Evolutionary conservation across 2,888 invertebrate species (phyloP).

Genomic region (Cheilosia grossa): DNA sequence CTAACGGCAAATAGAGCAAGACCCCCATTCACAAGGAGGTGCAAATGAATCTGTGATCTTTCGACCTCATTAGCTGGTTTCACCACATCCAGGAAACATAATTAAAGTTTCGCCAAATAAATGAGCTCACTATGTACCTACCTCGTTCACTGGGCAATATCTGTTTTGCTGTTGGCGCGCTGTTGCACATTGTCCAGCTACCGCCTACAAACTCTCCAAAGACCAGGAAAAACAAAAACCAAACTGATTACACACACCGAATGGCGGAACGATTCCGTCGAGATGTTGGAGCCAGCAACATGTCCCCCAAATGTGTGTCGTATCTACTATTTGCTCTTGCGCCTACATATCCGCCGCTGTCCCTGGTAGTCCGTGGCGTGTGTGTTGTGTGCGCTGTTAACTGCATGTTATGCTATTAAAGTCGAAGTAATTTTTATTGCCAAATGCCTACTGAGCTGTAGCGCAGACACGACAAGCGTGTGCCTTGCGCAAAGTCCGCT

Average conservation of each 20-base stretch:
- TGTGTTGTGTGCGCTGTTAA: conserved; percentile 69
- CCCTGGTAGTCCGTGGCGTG: conserved; percentile 62
- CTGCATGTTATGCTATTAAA: conserved; percentile 71
- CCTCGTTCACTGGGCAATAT: conserved; percentile 22
- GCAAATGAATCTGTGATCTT: conserved; percentile 69
- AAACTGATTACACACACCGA: conserved; percentile 59
- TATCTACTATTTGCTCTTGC: conserved; percentile 48
- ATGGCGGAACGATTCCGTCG: conserved; percentile 2
- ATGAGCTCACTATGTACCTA: conserved; percentile 35
- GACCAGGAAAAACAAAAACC: conserved; percentile 39
- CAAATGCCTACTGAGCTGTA: conserved; percentile 63
- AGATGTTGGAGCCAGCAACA: conserved; percentile 36
- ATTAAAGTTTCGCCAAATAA: conserved; percentile 74
- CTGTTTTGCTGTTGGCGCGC: conserved; percentile 37
- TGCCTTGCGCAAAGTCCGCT: conserved; percentile 35
- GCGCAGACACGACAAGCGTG: conserved; percentile 48
- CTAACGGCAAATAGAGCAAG: conserved; percentile 34
- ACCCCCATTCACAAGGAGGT: conserved; percentile 52
- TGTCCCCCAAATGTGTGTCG: conserved; percentile 44
- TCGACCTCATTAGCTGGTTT: conserved; percentile 73
- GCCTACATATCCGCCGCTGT: conserved; percentile 48
- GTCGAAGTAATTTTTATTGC: conserved; percentile 69
- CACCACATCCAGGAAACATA: conserved; percentile 74
- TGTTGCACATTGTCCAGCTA: conserved; percentile 17
- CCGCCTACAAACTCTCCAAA: conserved; percentile 33